Evolutionary conservation across 2,888 invertebrate species (phyloP), one percentile per base, ranked within the genome.

Genomic region (Tenthredo amoena): DNA sequence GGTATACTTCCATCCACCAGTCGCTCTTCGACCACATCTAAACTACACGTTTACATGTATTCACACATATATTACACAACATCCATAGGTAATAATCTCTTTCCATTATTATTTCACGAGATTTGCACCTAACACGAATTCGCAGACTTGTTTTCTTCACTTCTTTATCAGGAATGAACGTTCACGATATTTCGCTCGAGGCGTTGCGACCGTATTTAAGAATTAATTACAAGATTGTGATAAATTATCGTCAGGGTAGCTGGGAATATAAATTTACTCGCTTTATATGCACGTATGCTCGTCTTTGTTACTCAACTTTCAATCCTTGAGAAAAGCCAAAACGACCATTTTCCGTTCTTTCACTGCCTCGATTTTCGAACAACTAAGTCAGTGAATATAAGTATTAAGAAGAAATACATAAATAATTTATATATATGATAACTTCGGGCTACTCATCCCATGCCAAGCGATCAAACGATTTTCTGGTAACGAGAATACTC

Each of bases 241-340:
- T 76, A 76, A 47, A 43, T 47, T n/a, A 72, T 72, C 72, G 72
- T 2, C 10, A 37, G 72, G 34, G 26, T 21, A 47, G 21, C 50
- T 77, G 26, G 21, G 4, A n/a, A 34, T 50, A 26, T 18, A 47
- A 50, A 40, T 77, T 77, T 77, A 34, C 50, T 21, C 31, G 34
- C 10, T 31, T 50, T 7, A 18, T 7, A 40, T 72, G n/a, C 9
- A 37, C n/a, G n/a, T 15, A 15, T 50, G 76, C 26, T 1, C n/a
- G 18, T 77, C 76, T 50, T 77, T 47, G 50, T 47, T 50, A 31
- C 76, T 50, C 12, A 47, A 34, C 76, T 77, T 50, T 50, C 31
- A 26, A 12, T 21, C 31, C 76, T 34, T 21, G 31, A 12, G 1
- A 40, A 34, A n/a, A 37, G 40, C 18, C 6, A n/a, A 40, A n/a